These are phyloP conservation scores for Apocheima hispidaria DNA, from an alignment of 2,888 invertebrate species.

Conservation along the genomic window DNA sequence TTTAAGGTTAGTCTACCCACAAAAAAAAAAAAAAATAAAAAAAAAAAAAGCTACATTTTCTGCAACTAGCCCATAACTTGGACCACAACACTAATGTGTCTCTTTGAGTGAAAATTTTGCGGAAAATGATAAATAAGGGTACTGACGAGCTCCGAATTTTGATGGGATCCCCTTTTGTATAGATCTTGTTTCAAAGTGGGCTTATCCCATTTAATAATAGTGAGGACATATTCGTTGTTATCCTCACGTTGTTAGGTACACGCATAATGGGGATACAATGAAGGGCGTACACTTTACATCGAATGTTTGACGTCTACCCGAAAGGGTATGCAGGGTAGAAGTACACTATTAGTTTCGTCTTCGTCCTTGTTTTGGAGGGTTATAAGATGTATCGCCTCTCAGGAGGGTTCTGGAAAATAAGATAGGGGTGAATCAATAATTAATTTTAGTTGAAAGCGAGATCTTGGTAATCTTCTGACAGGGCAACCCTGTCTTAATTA, in stretches of 20 bases:
- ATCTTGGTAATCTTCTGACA: constrained; percentile 19
- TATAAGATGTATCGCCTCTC: constrained; percentile 38
- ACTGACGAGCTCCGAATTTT: constrained; percentile 77
- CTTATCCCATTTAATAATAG: constrained; percentile 76
- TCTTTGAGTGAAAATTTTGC: constrained; percentile 78
- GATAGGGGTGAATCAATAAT: constrained; percentile 36
- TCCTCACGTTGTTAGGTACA: constrained; percentile 54
- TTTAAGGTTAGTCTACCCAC: no score
- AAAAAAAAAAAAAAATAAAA: no score
- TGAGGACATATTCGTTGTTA: constrained; percentile 62
- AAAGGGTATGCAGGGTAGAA: constrained; percentile 19
- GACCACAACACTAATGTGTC: constrained; percentile 59
- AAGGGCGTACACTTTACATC: constrained; percentile 34
- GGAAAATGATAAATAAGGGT: constrained; percentile 81
- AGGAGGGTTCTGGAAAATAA: constrained; percentile 40
- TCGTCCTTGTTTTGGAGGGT: constrained; percentile 31
- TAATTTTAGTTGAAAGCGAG: constrained; percentile 34
- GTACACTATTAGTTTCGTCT: constrained; percentile 41
- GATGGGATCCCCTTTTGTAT: constrained; percentile 78
- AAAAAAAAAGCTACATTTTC: no score
- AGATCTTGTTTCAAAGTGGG: constrained; percentile 82
- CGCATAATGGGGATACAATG: constrained; percentile 58
- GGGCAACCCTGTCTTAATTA: constrained; percentile 22
- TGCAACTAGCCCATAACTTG: constrained; percentile 38
- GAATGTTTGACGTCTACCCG: constrained; percentile 35